These are phyloP conservation scores for Trogon melanurus DNA, from an alignment of 2,113 vertebrate genomes.

Conservation along the genomic window DNA sequence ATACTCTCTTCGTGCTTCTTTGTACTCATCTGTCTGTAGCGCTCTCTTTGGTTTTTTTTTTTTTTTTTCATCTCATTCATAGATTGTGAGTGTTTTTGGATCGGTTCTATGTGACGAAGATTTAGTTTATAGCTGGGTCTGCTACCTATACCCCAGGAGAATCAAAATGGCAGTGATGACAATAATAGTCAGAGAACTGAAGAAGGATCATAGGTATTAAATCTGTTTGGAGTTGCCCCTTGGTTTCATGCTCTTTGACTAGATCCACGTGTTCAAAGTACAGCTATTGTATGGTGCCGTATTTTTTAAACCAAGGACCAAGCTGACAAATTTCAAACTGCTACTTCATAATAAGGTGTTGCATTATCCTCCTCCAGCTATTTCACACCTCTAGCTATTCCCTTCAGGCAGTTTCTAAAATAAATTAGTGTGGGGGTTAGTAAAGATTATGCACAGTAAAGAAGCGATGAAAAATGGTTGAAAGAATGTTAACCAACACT, in stretches of 20 bases:
- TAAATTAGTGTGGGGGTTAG: slow-evolving; percentile 29
- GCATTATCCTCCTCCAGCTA: slow-evolving; percentile 44
- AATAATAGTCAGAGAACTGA: neutral
- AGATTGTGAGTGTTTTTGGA: neutral
- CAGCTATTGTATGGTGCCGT: neutral
- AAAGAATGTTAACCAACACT: slow-evolving; percentile 38
- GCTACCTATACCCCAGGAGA: neutral
- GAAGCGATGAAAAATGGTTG: slow-evolving; percentile 35
- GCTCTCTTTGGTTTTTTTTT: accelerated
- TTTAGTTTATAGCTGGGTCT: neutral
- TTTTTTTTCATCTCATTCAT: neutral
- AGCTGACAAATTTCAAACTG: neutral
- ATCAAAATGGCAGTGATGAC: neutral
- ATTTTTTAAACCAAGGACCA: neutral
- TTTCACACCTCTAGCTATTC: slow-evolving; percentile 51
- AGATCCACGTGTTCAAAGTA: slow-evolving; percentile 2
- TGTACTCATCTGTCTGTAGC: neutral
- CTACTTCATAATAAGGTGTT: slow-evolving; percentile 43
- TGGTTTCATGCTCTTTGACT: neutral
- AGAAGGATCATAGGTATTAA: neutral
- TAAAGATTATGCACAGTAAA: neutral
- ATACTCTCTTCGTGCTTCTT: neutral
- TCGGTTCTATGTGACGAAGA: neutral
- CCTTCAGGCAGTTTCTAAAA: slow-evolving; percentile 40
- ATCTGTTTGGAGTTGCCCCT: neutral